These are phyloP conservation scores for Tenthredo amoena DNA, from an alignment of 2,888 invertebrate genomes.

Conservation along the genomic window DNA sequence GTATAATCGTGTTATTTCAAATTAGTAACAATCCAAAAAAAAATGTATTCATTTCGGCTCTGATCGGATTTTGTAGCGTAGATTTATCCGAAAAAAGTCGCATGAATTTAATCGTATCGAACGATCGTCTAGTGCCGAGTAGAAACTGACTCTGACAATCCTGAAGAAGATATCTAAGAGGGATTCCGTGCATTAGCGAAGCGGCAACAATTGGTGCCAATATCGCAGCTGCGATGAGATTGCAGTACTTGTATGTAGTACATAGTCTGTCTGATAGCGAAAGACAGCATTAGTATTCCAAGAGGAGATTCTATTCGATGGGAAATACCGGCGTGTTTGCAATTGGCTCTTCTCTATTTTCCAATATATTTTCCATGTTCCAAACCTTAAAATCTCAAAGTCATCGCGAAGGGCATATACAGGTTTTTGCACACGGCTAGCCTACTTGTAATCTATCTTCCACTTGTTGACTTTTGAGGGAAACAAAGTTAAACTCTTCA, in stretches of 20 bases:
- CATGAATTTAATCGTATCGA: background rate
- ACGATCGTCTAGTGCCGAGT: background rate
- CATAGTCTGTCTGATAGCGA: conserved; percentile 8
- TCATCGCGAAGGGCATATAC: background rate
- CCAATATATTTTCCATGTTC: background rate
- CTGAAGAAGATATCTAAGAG: conserved; percentile 16
- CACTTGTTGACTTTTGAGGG: conserved; percentile 4
- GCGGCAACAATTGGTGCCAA: conserved; percentile 40
- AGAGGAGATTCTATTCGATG: conserved; percentile 36
- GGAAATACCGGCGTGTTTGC: conserved; percentile 12
- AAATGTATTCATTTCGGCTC: background rate
- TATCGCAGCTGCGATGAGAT: conserved; percentile 11
- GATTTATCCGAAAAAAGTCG: background rate
- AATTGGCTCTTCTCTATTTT: conserved; percentile 31
- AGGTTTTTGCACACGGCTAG: conserved; percentile 13
- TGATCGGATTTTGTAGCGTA: background rate
- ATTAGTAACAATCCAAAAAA: background rate
- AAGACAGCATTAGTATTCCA: conserved; percentile 30
- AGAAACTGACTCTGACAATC: background rate
- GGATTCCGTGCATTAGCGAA: conserved; percentile 36
- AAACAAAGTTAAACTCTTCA: conserved; percentile 20
- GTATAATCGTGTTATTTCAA: background rate
- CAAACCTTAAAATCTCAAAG: background rate
- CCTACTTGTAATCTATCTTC: background rate
- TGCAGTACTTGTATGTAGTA: conserved; percentile 16